These are phyloP conservation scores for Tupaia chinensis DNA, from an alignment of 2,113 vertebrate species.

Conservation along the genomic window DNA sequence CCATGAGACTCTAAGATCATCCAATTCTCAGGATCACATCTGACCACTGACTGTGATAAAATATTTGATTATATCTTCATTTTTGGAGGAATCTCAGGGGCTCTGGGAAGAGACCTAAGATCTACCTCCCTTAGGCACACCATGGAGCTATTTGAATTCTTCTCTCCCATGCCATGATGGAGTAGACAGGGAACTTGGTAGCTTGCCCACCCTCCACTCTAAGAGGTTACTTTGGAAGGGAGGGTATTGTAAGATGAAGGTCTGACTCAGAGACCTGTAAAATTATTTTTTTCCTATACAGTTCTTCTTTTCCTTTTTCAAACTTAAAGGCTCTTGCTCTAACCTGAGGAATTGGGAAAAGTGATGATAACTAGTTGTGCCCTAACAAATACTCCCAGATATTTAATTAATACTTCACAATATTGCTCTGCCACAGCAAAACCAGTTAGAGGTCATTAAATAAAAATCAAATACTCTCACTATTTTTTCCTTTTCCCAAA, in stretches of 20 bases:
- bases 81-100: neutral
- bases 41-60: neutral
- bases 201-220: neutral
- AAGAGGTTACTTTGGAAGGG: neutral
- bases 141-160: neutral
- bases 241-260: neutral
- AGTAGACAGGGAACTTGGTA: neutral
- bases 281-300: neutral
- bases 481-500: neutral
- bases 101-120: neutral
- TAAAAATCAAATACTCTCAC: neutral
- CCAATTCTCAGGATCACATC: neutral
- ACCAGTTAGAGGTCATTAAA: neutral
- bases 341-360: neutral
- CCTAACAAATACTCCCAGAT: neutral
- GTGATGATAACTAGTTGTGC: neutral
- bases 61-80: neutral
- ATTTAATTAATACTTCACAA: slow-evolving; percentile 3
- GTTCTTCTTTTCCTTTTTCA: neutral
- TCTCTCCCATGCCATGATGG: neutral
- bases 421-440: neutral
- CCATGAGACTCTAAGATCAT: neutral
- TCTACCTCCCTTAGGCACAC: neutral
- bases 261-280: neutral
- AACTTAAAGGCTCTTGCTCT: neutral